phyloP scores from a whole-genome alignment of 1,140 invertebrate species.

The Bombus pyrosoma region DNA sequence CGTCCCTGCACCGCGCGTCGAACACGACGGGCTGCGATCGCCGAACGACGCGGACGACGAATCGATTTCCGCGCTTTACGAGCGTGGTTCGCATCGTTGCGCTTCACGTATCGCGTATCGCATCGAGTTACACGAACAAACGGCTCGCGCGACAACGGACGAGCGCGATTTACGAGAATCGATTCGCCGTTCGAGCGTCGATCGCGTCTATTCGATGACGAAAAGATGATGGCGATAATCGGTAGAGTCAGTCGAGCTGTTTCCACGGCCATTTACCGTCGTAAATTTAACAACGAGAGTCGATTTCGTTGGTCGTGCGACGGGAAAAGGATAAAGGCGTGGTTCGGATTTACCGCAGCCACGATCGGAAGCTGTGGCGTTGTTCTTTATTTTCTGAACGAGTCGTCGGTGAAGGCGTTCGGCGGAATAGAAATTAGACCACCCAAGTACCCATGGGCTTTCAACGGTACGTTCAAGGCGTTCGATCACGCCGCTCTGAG shows the following conservation, averaged over 20 bases:
- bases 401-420: constrained; percentile 58
- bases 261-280: not conserved
- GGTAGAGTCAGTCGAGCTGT: not conserved
- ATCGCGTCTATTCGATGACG: not conserved
- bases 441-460: constrained; percentile 92
- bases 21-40: too few species aligned
- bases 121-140: too few species aligned
- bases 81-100: too few species aligned
- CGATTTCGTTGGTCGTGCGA: not conserved
- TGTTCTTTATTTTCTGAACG: constrained; percentile 54
- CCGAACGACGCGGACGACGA: too few species aligned
- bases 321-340: not conserved
- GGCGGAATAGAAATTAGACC: constrained; percentile 69
- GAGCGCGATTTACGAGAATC: not conserved
- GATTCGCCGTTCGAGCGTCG: not conserved
- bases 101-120: too few species aligned
- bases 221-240: not conserved
- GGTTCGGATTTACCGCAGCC: constrained; percentile 6
- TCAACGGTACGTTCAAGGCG: constrained; percentile 88
- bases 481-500: constrained; percentile 95
- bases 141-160: not conserved
- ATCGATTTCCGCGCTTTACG: too few species aligned
- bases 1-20: too few species aligned
- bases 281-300: not conserved
- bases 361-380: constrained; percentile 49